A percentile compares a stretch with the other conserved stretches of the same genome.
Evolutionary conservation across 1,140 invertebrate species (phyloP).

Genomic region (Caenorhabditis latens): DNA sequence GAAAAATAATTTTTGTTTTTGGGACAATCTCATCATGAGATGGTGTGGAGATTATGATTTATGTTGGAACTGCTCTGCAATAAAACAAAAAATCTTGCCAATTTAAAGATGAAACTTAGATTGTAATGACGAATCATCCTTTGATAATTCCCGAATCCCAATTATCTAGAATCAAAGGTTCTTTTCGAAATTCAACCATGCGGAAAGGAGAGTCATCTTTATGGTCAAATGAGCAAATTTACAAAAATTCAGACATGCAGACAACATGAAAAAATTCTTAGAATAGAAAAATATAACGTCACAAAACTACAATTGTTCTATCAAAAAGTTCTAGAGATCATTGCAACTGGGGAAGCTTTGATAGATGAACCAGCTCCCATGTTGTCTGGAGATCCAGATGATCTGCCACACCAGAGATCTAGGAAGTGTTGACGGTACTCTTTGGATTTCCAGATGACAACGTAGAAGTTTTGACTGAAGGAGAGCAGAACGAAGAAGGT

Average conservation of each 20-base stretch:
- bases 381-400: not conserved
- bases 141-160: no score
- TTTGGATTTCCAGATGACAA: slow-evolving; percentile 28
- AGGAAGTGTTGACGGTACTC: slow-evolving; percentile 13
- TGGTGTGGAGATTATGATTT: no score
- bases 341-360: not conserved
- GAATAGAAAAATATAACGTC: not conserved
- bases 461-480: slow-evolving; percentile 10
- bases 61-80: no score
- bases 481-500: slow-evolving; percentile 12
- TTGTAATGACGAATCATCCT: no score
- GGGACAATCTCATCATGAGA: no score
- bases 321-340: slow-evolving; percentile 9
- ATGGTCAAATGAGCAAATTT: not conserved
- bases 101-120: no score
- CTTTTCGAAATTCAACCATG: not conserved
- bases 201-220: not conserved
- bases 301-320: not conserved
- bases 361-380: not conserved
- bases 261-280: not conserved
- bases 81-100: no score
- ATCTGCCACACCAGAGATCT: not conserved
- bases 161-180: no score
- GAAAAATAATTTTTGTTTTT: no score
- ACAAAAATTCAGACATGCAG: not conserved